Percentiles rank a stretch among this genome's conserved stretches.
These are phyloP conservation scores for Keiferia lycopersicella DNA, from an alignment of 2,888 invertebrate species.

Conservation along the genomic window DNA sequence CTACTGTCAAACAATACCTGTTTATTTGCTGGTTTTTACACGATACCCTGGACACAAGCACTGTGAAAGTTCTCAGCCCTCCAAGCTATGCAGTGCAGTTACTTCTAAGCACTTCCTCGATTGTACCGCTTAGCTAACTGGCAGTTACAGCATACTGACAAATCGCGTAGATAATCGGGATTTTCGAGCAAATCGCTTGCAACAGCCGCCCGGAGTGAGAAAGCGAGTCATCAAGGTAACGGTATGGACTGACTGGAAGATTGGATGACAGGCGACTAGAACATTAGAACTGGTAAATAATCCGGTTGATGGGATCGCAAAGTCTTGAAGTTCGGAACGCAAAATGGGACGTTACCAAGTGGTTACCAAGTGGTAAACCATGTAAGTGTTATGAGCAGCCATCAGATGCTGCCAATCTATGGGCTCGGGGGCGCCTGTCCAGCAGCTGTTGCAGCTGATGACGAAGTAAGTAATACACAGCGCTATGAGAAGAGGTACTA, in stretches of 20 bases:
- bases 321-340: too few relatives aligned
- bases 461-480: too few relatives aligned
- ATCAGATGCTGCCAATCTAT: too few relatives aligned
- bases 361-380: too few relatives aligned
- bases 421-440: too few relatives aligned
- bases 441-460: too few relatives aligned
- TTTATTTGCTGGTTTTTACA: too few relatives aligned
- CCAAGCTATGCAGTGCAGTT: conserved; percentile 10
- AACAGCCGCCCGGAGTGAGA: conserved; percentile 36
- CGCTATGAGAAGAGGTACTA: conserved; percentile 48
- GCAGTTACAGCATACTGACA: conserved; percentile 50
- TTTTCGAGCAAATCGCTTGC: conserved; percentile 23
- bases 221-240: conserved; percentile 42
- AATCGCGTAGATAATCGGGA: conserved; percentile 52
- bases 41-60: too few relatives aligned
- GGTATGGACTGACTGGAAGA: conserved; percentile 37
- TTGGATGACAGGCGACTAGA: conserved; percentile 21
- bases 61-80: conserved; percentile 1
- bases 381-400: too few relatives aligned
- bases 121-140: conserved; percentile 10
- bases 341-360: too few relatives aligned
- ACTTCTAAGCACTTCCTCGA: conserved; percentile 12
- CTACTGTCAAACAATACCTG: too few relatives aligned
- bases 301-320: too few relatives aligned
- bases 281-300: neutral